Percentiles rank a stretch among this genome's conserved stretches.
Evolutionary conservation across 2,797 vertebrate genomes (phyloP).

Genomic region (Pangasius larnaudii): DNA sequence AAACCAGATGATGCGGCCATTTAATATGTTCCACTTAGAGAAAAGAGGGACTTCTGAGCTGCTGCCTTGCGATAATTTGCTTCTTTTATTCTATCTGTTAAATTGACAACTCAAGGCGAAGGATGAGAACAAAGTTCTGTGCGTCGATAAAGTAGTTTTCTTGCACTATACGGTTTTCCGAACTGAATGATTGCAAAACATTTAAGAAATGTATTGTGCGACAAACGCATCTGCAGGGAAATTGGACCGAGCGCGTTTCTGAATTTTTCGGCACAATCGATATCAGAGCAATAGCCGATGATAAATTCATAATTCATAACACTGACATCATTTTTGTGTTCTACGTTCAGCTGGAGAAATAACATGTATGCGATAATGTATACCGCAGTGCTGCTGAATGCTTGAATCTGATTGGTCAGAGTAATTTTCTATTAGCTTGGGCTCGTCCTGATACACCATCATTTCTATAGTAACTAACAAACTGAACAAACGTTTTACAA

Average conservation of each 20-base stretch:
- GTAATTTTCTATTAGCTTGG: too few species aligned
- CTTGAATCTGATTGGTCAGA: too few species aligned
- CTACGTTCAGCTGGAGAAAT: background rate
- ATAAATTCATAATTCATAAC: background rate
- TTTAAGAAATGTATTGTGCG: background rate
- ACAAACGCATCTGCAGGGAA: background rate
- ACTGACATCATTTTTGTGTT: too few species aligned
- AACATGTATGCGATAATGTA: too few species aligned
- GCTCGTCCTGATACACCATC: too few species aligned
- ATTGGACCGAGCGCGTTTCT: background rate
- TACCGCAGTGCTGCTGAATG: too few species aligned
- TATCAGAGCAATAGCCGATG: background rate
- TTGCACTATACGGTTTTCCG: background rate
- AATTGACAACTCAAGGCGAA: constrained; percentile 8
- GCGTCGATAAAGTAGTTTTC: background rate
- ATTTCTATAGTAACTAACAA: too few species aligned
- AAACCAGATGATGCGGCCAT: constrained; percentile 3
- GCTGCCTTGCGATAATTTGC: constrained; percentile 10
- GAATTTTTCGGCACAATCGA: background rate
- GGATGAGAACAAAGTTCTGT: constrained; percentile 4
- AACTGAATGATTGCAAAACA: background rate
- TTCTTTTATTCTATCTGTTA: constrained; percentile 19
- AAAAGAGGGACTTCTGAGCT: constrained; percentile 29
- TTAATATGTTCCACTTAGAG: constrained; percentile 22
- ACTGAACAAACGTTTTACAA: background rate